Base-by-base conservation (phyloP, 2,888 invertebrate species). In the Encarsia formosa region DNA sequence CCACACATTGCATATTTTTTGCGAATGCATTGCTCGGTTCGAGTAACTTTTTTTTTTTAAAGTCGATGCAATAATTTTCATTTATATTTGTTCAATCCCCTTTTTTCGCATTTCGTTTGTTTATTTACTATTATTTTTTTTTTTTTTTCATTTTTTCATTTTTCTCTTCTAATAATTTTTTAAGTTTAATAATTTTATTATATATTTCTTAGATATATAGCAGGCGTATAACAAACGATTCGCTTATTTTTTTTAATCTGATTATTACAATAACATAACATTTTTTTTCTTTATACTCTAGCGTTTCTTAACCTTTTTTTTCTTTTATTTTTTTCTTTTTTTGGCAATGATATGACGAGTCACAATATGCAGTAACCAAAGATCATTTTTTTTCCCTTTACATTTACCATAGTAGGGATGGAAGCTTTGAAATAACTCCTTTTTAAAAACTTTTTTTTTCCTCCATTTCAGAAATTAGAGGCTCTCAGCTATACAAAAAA, bases 171-270 rank as follows among this genome's bases (percentile, higher is more conserved):
- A n/a, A n/a, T n/a, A n/a, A n/a, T n/a, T n/a, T n/a, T n/a, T n/a
- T 56, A 49, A 31, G 38, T n/a, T n/a, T 51, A 48, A 44, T 47
- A 55, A 45, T 52, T 38, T 47, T 42, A 23, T 44, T 23, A 49
- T 49, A 52, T 42, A 52, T 15, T 55, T 43, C 24, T 50, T 53
- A 53, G 41, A 29, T 56, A 49, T 35, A 71, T 39, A 71, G 69
- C 65, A 69, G 68, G 67, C 69, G 31, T 54, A 66, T 70, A 71
- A 71, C 70, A 70, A 69, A 65, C 60, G 64, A 61, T 64, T 62
- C 57, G 57, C 59, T 64, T 58, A 56, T 64, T 57, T 62, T 34
- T 32, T 8, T 34, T 40, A 37, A 24, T 65, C 56, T 45, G 40
- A 57, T 59, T 62, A 61, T 62, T 64, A 62, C 68, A 70, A 69